Evolutionary conservation across 2,888 invertebrate genomes (phyloP).

Genomic region (Rhagophthalmus giganteus): DNA sequence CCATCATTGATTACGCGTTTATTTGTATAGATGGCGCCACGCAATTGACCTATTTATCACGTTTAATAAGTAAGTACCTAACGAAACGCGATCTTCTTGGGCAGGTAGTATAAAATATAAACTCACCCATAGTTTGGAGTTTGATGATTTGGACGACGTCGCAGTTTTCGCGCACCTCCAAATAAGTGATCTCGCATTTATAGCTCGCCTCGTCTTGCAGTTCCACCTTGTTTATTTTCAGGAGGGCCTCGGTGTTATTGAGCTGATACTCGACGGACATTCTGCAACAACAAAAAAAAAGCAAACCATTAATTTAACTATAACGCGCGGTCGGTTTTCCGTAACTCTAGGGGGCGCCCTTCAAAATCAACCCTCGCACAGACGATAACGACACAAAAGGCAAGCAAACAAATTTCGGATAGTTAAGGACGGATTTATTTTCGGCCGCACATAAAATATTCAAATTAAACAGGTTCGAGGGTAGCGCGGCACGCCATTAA

Average conservation of each 20-base stretch:
- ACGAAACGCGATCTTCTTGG: too few relatives aligned
- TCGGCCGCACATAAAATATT: not conserved
- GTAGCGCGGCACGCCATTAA: too few relatives aligned
- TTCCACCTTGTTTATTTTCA: conserved; percentile 69
- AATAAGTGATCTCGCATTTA: conserved; percentile 81
- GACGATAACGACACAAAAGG: too few relatives aligned
- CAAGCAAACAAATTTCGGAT: too few relatives aligned
- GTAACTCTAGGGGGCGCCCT: too few relatives aligned
- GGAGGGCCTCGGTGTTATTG: conserved; percentile 66
- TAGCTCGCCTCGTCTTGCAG: conserved; percentile 78
- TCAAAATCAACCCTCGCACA: too few relatives aligned
- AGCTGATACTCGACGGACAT: conserved; percentile 69
- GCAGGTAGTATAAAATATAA: conserved; percentile 2
- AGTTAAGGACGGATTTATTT: too few relatives aligned
- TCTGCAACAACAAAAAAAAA: conserved; percentile 57
- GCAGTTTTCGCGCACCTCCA: conserved; percentile 77
- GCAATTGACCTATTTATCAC: too few relatives aligned
- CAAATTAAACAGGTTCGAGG: conserved; percentile 2
- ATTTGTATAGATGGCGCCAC: not conserved
- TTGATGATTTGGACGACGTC: conserved; percentile 80
- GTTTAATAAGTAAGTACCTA: too few relatives aligned
- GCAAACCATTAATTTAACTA: not conserved
- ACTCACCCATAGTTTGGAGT: conserved; percentile 79
- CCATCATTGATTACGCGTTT: not conserved
- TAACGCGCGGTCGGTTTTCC: too few relatives aligned